phyloP scores from a whole-genome alignment of 2,888 invertebrate genomes.

The Nebria brevicollis region DNA sequence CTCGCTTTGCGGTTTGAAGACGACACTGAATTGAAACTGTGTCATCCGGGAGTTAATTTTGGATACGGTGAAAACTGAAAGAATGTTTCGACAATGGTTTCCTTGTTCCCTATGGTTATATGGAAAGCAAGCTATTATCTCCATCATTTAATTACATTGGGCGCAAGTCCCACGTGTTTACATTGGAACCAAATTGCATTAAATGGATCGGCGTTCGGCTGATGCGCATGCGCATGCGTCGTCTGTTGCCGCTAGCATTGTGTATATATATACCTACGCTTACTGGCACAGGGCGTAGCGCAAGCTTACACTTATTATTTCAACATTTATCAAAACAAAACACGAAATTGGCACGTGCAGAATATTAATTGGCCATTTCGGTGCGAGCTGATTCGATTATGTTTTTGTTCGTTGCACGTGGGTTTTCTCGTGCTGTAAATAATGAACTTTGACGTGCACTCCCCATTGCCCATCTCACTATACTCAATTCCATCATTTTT shows the following conservation, averaged over 20 bases:
- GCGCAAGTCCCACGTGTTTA: constrained; percentile 44
- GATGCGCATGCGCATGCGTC: not conserved
- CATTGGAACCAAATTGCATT: constrained; percentile 45
- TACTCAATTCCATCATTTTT: not conserved
- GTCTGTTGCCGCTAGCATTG: not conserved
- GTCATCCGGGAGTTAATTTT: constrained; percentile 37
- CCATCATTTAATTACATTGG: constrained; percentile 46
- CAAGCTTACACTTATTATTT: constrained; percentile 50
- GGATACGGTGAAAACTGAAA: constrained; percentile 36
- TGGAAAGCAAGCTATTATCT: constrained; percentile 44
- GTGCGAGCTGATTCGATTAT: constrained; percentile 36
- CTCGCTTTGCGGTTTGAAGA: not conserved
- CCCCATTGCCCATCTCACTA: not conserved
- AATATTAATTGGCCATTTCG: constrained; percentile 45
- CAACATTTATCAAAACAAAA: constrained; percentile 51
- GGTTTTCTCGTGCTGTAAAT: not conserved
- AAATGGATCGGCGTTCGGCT: constrained; percentile 15
- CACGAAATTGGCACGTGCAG: constrained; percentile 44
- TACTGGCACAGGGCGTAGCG: not conserved
- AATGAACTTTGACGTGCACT: not conserved
- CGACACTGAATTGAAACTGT: not conserved
- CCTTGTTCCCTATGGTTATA: constrained; percentile 31
- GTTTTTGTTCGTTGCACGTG: constrained; percentile 31
- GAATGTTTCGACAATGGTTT: constrained; percentile 33
- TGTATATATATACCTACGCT: not conserved